Evolutionary conservation across 2,888 invertebrate species (phyloP), one percentile per base, ranked within the genome.

Genomic region (Ophion ellenae): DNA sequence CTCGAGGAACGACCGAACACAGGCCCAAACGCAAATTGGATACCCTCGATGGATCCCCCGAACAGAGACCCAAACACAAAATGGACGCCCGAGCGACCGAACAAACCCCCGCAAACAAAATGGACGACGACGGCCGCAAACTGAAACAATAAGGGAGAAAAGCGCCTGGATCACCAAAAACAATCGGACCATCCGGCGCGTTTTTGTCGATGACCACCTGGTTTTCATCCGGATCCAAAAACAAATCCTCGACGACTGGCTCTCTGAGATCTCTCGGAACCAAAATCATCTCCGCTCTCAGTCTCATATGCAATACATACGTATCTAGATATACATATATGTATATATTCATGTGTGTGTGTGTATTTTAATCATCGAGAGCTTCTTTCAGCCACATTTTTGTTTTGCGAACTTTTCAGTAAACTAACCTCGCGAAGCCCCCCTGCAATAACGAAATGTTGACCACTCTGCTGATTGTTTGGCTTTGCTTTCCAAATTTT

Each of bases 211-310:
- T 36, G 40, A 66, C 40, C 66, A 63, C n/a, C 63, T 63, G 61
- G 63, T 64, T 45, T 47, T 28, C 73, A 17, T 36, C 28, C 6
- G 75, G 75, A 75, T 47, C 45, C 61, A 5, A 75, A 63, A 74
- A 61, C 0, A 47, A 24, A 20, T 17, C 36, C 6, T 0, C 20
- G 36, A 61, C n/a, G 11, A 10, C 40, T 24, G 17, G 40, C 17
- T 45, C 73, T 20, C 24, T 45, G 45, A 75, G n/a, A 63, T 14
- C 3, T 36, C 28, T 40, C 14, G 7, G 57, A n/a, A 59, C 1
- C 36, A 73, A n/a, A 40, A 24, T 40, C 32, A 59, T 59, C 36
- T 32, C 32, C 53, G 57, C 57, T 73, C 20, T 57, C 36, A 17
- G 17, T 57, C 64, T 64, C 64, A 64, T 64, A 6, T 64, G 1